Evolutionary conservation across 2,888 invertebrate genomes (phyloP).

Genomic region (Heliconius ethilla): DNA sequence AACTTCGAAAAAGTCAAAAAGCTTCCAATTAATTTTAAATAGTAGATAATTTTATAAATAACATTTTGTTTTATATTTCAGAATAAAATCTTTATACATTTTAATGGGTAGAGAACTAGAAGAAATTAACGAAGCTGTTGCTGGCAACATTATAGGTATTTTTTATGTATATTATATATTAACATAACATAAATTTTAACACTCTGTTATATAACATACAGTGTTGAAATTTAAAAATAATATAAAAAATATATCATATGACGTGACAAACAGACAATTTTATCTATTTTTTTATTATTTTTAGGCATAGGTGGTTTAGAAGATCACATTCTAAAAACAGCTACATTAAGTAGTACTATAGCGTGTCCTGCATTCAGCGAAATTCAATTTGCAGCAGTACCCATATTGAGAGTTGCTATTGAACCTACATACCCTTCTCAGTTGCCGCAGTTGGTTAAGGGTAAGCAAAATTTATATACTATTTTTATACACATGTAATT

Average conservation of each 20-base stretch:
- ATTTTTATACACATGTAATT: no score
- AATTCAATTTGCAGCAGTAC: conserved; percentile 87
- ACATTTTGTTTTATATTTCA: conserved; percentile 51
- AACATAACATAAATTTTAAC: no score
- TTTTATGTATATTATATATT: no score
- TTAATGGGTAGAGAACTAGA: conserved; percentile 97
- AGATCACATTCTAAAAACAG: conserved; percentile 92
- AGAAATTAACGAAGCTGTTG: conserved; percentile 88
- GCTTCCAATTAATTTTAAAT: not conserved
- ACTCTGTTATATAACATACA: no score
- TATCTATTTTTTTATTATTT: conserved; percentile 21
- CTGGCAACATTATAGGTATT: conserved; percentile 93
- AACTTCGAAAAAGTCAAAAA: not conserved
- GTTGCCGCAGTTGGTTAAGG: conserved; percentile 86
- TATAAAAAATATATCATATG: not conserved
- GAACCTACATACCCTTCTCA: conserved; percentile 92
- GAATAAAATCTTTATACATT: conserved; percentile 90
- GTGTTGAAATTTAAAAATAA: not conserved
- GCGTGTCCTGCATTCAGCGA: conserved; percentile 95
- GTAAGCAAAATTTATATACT: conserved; percentile 48
- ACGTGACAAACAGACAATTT: not conserved
- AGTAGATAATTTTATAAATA: no score
- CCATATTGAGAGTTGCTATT: conserved; percentile 96
- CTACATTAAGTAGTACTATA: conserved; percentile 91
- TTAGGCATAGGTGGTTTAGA: conserved; percentile 92